Percentiles rank a stretch among this genome's conserved stretches.
Evolutionary conservation across 2,888 invertebrate genomes (phyloP).

Genomic region (Andrena trimmerana): DNA sequence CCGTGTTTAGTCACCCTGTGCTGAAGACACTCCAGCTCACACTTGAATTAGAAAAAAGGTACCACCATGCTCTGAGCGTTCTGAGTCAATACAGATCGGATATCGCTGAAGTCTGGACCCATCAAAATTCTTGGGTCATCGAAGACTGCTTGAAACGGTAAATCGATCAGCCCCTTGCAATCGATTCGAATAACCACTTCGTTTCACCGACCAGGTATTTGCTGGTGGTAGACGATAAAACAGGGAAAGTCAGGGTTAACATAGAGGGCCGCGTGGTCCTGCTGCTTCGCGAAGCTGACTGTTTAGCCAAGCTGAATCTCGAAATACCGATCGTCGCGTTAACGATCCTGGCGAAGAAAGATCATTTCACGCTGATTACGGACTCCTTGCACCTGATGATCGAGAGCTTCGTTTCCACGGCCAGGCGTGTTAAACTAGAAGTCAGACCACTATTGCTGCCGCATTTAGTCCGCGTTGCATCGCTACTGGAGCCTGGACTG

Average conservation of each 20-base stretch:
- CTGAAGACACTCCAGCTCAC: constrained; percentile 90
- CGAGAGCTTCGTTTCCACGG: constrained; percentile 91
- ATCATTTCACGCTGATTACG: constrained; percentile 91
- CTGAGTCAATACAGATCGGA: constrained; percentile 92
- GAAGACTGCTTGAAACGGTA: constrained; percentile 82
- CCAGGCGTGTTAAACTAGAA: constrained; percentile 92
- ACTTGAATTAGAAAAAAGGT: constrained; percentile 91
- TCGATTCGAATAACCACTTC: not conserved
- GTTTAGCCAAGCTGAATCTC: constrained; percentile 92
- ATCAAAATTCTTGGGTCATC: constrained; percentile 88
- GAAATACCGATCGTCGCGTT: constrained; percentile 93
- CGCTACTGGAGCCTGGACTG: constrained; percentile 93
- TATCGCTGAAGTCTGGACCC: constrained; percentile 93
- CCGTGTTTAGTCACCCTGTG: constrained; percentile 91
- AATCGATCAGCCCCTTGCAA: not conserved
- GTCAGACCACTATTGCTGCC: constrained; percentile 96
- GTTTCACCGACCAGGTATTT: constrained; percentile 85
- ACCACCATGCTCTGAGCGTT: constrained; percentile 90
- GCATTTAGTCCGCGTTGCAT: constrained; percentile 93
- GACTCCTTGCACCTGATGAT: constrained; percentile 93
- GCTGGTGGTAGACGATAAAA: constrained; percentile 87
- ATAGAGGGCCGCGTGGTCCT: constrained; percentile 91
- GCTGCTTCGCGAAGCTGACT: constrained; percentile 93
- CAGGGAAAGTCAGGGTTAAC: constrained; percentile 91
- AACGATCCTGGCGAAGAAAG: constrained; percentile 91